phyloP scores from a whole-genome alignment of 1,140 invertebrate species.

The Sycophaga agraensis region DNA sequence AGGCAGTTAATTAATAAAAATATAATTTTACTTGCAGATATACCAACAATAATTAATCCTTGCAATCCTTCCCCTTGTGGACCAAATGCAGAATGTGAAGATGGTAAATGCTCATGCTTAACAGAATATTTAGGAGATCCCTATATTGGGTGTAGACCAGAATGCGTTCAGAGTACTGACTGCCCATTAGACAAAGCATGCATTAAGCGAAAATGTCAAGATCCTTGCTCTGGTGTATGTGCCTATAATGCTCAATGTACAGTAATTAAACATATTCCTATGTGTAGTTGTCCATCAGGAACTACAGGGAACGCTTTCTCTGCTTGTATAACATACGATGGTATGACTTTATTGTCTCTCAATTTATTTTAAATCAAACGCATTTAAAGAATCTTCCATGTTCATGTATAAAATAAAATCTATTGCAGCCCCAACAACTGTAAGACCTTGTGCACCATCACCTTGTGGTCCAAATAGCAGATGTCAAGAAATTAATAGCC shows the following conservation, averaged over 20 bases:
- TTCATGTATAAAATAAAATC: not conserved
- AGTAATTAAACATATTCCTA: slow-evolving; percentile 72
- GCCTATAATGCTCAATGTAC: slow-evolving; percentile 69
- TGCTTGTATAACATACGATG: slow-evolving; percentile 53
- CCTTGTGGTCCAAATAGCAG: slow-evolving; percentile 63
- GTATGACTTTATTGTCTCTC: slow-evolving; percentile 5
- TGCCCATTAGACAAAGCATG: slow-evolving; percentile 70
- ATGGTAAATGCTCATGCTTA: slow-evolving; percentile 65
- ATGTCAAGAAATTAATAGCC: slow-evolving; percentile 55
- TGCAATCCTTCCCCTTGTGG: slow-evolving; percentile 69
- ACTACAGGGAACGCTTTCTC: slow-evolving; percentile 73
- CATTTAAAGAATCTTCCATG: slow-evolving; percentile 21
- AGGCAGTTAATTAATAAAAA: slow-evolving; percentile 23
- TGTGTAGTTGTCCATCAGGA: slow-evolving; percentile 68
- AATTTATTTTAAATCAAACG: slow-evolving; percentile 8
- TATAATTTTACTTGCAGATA: slow-evolving; percentile 18
- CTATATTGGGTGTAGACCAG: slow-evolving; percentile 67
- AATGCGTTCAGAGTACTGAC: slow-evolving; percentile 71
- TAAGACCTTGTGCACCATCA: slow-evolving; percentile 58
- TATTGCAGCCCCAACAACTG: slow-evolving; percentile 35
- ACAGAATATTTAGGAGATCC: slow-evolving; percentile 66
- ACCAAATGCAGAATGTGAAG: slow-evolving; percentile 65
- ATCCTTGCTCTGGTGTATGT: slow-evolving; percentile 74
- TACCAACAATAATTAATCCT: slow-evolving; percentile 45
- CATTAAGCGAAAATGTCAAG: slow-evolving; percentile 71